phyloP scores from a whole-genome alignment of 2,888 invertebrate genomes.

The Neuroscelio doddi region DNA sequence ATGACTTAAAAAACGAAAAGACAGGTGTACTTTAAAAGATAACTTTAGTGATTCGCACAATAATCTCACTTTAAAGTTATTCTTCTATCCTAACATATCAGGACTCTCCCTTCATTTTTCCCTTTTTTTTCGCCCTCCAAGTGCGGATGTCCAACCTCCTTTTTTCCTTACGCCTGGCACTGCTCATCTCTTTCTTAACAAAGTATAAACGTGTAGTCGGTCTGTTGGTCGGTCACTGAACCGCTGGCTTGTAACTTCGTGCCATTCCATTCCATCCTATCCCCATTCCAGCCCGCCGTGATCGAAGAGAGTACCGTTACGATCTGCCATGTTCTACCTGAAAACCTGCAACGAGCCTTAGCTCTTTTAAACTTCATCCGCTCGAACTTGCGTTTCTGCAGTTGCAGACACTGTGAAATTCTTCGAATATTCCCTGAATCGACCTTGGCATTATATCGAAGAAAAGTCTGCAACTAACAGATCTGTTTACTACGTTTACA shows the following conservation, averaged over 20 bases:
- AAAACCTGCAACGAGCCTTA: slow-evolving; percentile 46
- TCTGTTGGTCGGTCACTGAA: slow-evolving; percentile 68
- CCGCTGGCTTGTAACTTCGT: slow-evolving; percentile 58
- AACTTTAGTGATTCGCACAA: too few relatives aligned
- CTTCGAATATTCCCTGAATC: neutral
- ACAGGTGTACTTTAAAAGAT: too few relatives aligned
- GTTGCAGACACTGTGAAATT: slow-evolving; percentile 2
- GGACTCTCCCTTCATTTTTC: slow-evolving; percentile 13
- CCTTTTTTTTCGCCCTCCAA: slow-evolving; percentile 39
- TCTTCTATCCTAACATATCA: slow-evolving; percentile 5
- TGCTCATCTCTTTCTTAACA: slow-evolving; percentile 15
- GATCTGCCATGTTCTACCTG: slow-evolving; percentile 61
- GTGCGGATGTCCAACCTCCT: slow-evolving; percentile 26
- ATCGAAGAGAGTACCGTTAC: slow-evolving; percentile 63
- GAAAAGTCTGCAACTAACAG: too few relatives aligned
- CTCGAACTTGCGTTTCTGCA: slow-evolving; percentile 8
- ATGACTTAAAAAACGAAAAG: too few relatives aligned
- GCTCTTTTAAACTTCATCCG: slow-evolving; percentile 7
- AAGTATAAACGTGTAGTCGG: slow-evolving; percentile 50
- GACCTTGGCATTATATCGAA: slow-evolving; percentile 10
- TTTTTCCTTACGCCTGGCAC: neutral
- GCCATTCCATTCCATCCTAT: slow-evolving; percentile 57
- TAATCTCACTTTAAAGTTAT: slow-evolving; percentile 13
- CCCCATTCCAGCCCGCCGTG: slow-evolving; percentile 50
- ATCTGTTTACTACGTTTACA: too few relatives aligned